Evolutionary conservation across 1,140 invertebrate species (phyloP).

Genomic region (Pemphigus obesinymphae): DNA sequence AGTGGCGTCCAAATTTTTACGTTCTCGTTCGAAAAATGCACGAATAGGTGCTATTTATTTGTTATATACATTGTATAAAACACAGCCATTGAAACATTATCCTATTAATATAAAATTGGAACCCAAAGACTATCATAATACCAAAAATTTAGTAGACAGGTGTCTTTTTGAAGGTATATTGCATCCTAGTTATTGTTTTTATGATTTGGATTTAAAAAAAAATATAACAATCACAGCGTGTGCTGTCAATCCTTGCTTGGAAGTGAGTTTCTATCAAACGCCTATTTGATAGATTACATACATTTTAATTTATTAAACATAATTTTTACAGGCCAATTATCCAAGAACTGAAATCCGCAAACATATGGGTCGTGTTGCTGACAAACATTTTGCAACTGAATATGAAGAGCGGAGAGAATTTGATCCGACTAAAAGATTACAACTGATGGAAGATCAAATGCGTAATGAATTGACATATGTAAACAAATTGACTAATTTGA

Average conservation of each 20-base stretch:
- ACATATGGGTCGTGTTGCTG: neutral
- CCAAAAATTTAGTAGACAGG: neutral
- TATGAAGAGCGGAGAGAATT: neutral
- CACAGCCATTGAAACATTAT: neutral
- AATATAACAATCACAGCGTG: neutral
- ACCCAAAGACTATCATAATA: neutral
- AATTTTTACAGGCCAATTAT: constrained; percentile 9
- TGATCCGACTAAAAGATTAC: neutral
- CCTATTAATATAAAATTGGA: neutral
- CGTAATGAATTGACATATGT: neutral
- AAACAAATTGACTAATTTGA: neutral
- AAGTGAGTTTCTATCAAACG: neutral
- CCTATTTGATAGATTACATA: too few species aligned
- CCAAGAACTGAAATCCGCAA: neutral
- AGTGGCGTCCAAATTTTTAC: neutral
- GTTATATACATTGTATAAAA: neutral
- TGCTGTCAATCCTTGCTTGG: neutral
- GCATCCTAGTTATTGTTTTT: neutral
- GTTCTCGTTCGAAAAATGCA: neutral
- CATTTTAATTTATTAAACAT: neutral
- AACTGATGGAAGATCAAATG: constrained; percentile 4
- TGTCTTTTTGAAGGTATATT: neutral
- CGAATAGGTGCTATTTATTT: constrained; percentile 17
- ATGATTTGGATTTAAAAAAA: neutral
- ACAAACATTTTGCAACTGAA: neutral